Base-by-base conservation (phyloP, 2,888 invertebrate species). In the Euproctis similis region DNA sequence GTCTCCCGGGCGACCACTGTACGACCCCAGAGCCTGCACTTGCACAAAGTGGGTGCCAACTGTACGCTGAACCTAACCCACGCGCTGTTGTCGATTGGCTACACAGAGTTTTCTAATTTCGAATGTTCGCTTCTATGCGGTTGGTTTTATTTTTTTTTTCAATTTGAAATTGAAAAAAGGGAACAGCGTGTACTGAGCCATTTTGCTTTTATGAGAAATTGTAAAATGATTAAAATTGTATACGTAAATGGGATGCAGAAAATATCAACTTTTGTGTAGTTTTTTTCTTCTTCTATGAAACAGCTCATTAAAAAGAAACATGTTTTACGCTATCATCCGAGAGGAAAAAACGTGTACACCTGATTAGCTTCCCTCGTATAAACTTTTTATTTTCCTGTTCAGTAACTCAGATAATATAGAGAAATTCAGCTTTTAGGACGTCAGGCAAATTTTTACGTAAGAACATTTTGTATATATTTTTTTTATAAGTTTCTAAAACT, bases 1-100 rank as follows among this genome's bases (percentile, higher is more conserved):
- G 77, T 73, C 66, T 69, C 78, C 76, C 71, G 69, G 78, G 70
- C 69, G 68, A 73, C 75, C 59, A 61, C 41, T 36, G 44, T 52
- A 54, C 39, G 50, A 48, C 54, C 52, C 46, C n/a, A 42, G 50
- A 47, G 46, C 57, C 51, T 77, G 75, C 77, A 77, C 62, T 69
- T 71, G 70, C 70, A 66, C 64, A 56, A 57, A 60, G 60, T 56
- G 48, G 43, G 50, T 53, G 57, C 49, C 54, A 53, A 51, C 61
- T 66, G 58, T 54, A 53, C 47, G 48, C 45, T 47, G 61, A 51
- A 53, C 56, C 63, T 62, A 58, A 59, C 56, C 37, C 46, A 46
- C 47, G 42, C 36, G 37, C 42, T 36, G 33, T 38, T 42, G 49
- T 53, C 53, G 52, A 58, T 58, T 58, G 54, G 39, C 38, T 39